Base-by-base conservation (phyloP, 2,113 vertebrate species). In the Penelope pileata region DNA sequence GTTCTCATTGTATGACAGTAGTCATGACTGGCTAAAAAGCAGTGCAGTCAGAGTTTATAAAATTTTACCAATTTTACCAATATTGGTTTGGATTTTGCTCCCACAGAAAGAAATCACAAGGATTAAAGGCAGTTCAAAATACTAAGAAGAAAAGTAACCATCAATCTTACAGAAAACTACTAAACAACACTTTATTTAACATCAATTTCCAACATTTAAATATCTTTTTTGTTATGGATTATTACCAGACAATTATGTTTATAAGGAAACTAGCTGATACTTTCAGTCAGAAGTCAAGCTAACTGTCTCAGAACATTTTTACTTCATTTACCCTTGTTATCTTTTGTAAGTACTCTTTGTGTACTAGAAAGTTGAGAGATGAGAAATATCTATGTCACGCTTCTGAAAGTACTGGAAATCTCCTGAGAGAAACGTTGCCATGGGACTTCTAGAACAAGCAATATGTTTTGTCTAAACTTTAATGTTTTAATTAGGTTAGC, bases 401-500 rank as follows among this genome's bases (percentile, higher is more conserved):
- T 56, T 45, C 24, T 69, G 68, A 83, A 94, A 85, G 21, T 40
- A 60, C 17, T 51, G 10, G 38, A 24, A 66, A 29, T 63, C 63
- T 86, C 66, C 18, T 32, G 76, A 72, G 67, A 81, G 18, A 83
- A 69, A 66, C 62, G 11, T 32, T 91, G 81, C 82, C 75, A 50
- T 50, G 67, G 90, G 80, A 58, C 16, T 7, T 34, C 48, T 78
- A 59, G 48, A 93, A 87, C 69, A 29, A 85, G 18, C 53, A 54
- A 77, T 45, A 70, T 15, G 36, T n/a, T 81, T 77, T 45, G 48
- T 73, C 42, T 90, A 79, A 94, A 87, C 30, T 66, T 77, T 51
- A 83, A 36, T 75, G 68, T 53, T 32, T 94, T 90, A 90, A 96
- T 91, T 94, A 70, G 47, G 30, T 83, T 81, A 91, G 73, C 36